Percentiles rank a stretch among this genome's conserved stretches.
Evolutionary conservation across 2,888 invertebrate species (phyloP).

Genomic region (Hemithea aestivaria): DNA sequence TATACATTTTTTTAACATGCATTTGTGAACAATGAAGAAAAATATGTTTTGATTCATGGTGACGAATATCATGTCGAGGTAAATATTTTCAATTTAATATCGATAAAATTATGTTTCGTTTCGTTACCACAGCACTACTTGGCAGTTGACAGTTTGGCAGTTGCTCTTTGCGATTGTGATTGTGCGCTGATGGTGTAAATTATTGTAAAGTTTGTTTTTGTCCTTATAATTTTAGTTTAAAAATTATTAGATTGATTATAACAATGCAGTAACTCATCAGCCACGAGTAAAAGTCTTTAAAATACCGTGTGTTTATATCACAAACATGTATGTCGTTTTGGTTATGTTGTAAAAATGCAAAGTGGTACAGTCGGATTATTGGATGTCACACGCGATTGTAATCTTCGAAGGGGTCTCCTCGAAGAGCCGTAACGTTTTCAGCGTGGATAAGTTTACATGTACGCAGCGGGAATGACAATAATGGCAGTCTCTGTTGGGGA

Average conservation of each 20-base stretch:
- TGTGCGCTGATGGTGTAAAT: slow-evolving; percentile 48
- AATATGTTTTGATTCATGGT: too few relatives aligned
- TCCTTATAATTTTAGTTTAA: slow-evolving; percentile 47
- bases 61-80: too few relatives aligned
- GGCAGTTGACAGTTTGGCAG: slow-evolving; percentile 36
- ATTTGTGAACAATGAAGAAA: too few relatives aligned
- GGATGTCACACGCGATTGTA: slow-evolving; percentile 60
- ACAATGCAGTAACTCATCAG: slow-evolving; percentile 45
- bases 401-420: slow-evolving; percentile 47
- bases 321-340: slow-evolving; percentile 35
- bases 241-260: slow-evolving; percentile 47
- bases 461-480: slow-evolving; percentile 83
- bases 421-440: slow-evolving; percentile 49
- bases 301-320: slow-evolving; percentile 32
- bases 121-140: slow-evolving; percentile 9
- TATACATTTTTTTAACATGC: too few relatives aligned
- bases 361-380: slow-evolving; percentile 54
- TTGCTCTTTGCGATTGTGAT: slow-evolving; percentile 39
- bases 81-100: too few relatives aligned
- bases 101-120: too few relatives aligned
- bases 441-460: slow-evolving; percentile 63
- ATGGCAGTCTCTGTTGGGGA: slow-evolving; percentile 95
- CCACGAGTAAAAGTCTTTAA: not conserved
- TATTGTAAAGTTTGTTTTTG: slow-evolving; percentile 65
- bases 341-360: slow-evolving; percentile 55